Base-by-base conservation (phyloP, 2,113 vertebrate species). In the Otus sunia region DNA sequence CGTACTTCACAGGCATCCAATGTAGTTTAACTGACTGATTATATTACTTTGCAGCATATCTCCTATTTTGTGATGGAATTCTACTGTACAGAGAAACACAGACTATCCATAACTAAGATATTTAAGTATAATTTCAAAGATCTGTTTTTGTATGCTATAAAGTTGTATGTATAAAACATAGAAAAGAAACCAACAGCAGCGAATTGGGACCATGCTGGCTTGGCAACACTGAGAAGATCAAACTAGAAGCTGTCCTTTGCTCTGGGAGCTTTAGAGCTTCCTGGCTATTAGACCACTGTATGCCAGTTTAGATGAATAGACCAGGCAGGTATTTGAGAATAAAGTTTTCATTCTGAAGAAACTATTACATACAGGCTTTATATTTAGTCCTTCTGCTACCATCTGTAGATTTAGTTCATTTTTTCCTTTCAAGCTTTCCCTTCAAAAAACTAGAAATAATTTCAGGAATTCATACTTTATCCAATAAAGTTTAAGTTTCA, bases 111-210 rank as follows among this genome's bases (percentile, higher is more conserved):
- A 95, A 27, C 72, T 89, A 88, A 96, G 95, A 92, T 37, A 73
- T 12, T 64, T 21, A 59, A 68, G 10, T 19, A 74, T 37, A 1
- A 9, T 41, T 84, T 80, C 37, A 56, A 62, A 88, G 20, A 81
- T 62, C 17, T 47, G 5, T 45, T 97, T 89, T 79, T 72, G 26
- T 45, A 45, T 25, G 41, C 96, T 63, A 94, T 62, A 94, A 95
- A 97, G 69, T 60, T 92, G 25, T 32, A 58, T 19, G 84, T 94
- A 62, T 94, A 92, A 97, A 97, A 90, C 53, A 90, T 52, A 78
- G 66, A 96, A 80, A 92, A 47, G n/a, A 89, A 93, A 67, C 80
- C 59, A 93, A 41, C 21, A 93, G 88, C 27, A 91, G 90, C 60
- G 85, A 93, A 96, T 34, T 81, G 72, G 30, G 52, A 97, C 81